Evolutionary conservation across 2,888 invertebrate species (phyloP).

Genomic region (Hirtodrosophila alboralis): DNA sequence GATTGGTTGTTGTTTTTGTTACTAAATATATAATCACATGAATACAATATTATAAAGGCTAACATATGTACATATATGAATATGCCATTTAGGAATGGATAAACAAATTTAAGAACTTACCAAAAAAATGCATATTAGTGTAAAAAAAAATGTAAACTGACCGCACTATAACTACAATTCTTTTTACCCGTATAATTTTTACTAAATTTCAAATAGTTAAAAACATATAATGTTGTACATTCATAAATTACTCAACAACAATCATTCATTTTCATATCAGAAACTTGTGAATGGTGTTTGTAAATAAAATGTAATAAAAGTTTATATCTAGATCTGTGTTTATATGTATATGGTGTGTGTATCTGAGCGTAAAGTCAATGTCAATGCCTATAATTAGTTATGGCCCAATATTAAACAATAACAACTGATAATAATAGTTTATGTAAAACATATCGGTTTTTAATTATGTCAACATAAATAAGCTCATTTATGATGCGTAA

Average conservation of each 20-base stretch:
- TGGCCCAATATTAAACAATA: conserved; percentile 9
- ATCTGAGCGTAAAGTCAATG: conserved; percentile 9
- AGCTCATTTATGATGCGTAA: too few relatives aligned
- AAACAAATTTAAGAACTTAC: conserved; percentile 5
- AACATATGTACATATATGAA: conserved; percentile 3
- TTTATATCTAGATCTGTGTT: neutral
- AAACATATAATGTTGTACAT: neutral
- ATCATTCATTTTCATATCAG: conserved; percentile 32
- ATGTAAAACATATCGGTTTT: conserved; percentile 4
- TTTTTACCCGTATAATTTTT: neutral
- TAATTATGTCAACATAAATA: conserved; percentile 2
- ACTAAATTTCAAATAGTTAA: too few relatives aligned
- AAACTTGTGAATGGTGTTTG: conserved; percentile 5
- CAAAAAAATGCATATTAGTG: conserved; percentile 1
- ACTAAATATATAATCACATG: conserved; percentile 25
- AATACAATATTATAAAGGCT: conserved; percentile 6
- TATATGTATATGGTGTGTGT: neutral
- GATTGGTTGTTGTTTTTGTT: conserved; percentile 26
- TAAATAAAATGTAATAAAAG: neutral
- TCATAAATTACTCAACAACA: conserved; percentile 2
- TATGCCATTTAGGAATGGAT: conserved; percentile 3
- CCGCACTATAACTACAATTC: conserved; percentile 2
- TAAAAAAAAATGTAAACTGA: neutral
- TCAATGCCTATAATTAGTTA: conserved; percentile 16
- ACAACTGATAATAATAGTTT: conserved; percentile 11